Evolutionary conservation across 2,888 invertebrate genomes (phyloP), one percentile per base, ranked within the genome.

Genomic region (Eristalis pertinax): DNA sequence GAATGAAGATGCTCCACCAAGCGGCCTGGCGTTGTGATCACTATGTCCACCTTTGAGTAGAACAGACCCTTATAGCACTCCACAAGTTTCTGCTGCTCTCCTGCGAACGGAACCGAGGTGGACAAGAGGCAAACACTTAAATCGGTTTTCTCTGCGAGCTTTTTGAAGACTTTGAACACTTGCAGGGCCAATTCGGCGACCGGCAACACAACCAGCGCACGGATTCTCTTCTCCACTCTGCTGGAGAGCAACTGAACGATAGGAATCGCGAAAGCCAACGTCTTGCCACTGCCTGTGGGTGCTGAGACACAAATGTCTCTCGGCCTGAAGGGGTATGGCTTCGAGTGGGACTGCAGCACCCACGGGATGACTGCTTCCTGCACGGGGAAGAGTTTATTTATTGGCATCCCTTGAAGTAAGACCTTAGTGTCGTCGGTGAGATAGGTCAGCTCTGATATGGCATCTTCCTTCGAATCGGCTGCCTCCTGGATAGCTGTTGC

Each of bases 231-330:
- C 4, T 95, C 95, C 35, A 96, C 93, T 82, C 95, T 94, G 72
- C 93, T 92, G 90, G 94, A 94, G 85, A 97, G 91, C 74, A 92
- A 94, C 94, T 98, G 97, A 50, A 99, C 94, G 65, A 99, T 95
- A 8, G 99, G 99, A 86, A 99, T 93, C 67, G 97, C 98, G 95
- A 97, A 99, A 3, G 98, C 96, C 80, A 99, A 93, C 1, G 99
- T 99, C 94, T 99, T 99, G 24, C 99, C 99, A 94, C 98, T 99
- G 22, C 99, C 99, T 1, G 99, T 99, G 0, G 99, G 99, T 22
- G 99, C 98, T 60, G 98, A 98, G 35, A 99, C 97, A 93, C 99
- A 99, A 72, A 99, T 94, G 92, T 99, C 99, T 89, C 96, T 95
- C 0, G 98, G 97, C 93, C 97, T 95, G 90, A 96, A 94, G 35